These are phyloP conservation scores for Eurosta solidaginis DNA, from an alignment of 1,140 invertebrate genomes.

Conservation along the genomic window DNA sequence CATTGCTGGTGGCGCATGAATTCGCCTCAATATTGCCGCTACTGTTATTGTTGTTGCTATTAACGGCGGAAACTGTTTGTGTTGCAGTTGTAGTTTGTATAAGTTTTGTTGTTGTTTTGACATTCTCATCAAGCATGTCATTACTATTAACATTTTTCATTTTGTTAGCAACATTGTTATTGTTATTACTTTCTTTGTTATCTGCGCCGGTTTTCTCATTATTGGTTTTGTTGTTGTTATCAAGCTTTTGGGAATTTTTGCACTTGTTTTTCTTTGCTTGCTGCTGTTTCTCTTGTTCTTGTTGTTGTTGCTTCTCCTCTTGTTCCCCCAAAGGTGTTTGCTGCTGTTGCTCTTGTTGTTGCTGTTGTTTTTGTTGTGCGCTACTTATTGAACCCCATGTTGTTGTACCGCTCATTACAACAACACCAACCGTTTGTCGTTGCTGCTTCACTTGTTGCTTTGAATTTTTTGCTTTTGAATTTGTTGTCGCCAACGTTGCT, in stretches of 20 bases:
- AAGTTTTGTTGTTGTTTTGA: background rate
- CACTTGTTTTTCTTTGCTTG: slow-evolving; percentile 28
- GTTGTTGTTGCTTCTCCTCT: slow-evolving; percentile 33
- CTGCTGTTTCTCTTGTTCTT: slow-evolving; percentile 3
- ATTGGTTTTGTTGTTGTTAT: background rate
- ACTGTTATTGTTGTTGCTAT: background rate
- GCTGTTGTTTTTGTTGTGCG: background rate
- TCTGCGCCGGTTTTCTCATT: background rate
- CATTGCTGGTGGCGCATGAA: background rate
- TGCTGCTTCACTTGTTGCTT: slow-evolving; percentile 19
- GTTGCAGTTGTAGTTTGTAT: background rate
- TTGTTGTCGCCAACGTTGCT: background rate
- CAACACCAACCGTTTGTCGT: slow-evolving; percentile 12
- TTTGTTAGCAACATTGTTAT: background rate
- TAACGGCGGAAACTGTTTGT: background rate
- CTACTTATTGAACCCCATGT: background rate
- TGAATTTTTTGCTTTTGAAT: background rate
- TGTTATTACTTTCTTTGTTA: background rate
- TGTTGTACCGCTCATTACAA: background rate
- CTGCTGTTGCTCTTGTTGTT: background rate
- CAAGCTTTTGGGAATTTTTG: no score
- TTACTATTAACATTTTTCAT: background rate
- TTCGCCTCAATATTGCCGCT: background rate
- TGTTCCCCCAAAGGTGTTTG: background rate
- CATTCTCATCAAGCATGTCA: background rate